Evolutionary conservation across 2,113 vertebrate species (phyloP), one percentile per base, ranked within the genome.

Genomic region (Rhinoptilus africanus): DNA sequence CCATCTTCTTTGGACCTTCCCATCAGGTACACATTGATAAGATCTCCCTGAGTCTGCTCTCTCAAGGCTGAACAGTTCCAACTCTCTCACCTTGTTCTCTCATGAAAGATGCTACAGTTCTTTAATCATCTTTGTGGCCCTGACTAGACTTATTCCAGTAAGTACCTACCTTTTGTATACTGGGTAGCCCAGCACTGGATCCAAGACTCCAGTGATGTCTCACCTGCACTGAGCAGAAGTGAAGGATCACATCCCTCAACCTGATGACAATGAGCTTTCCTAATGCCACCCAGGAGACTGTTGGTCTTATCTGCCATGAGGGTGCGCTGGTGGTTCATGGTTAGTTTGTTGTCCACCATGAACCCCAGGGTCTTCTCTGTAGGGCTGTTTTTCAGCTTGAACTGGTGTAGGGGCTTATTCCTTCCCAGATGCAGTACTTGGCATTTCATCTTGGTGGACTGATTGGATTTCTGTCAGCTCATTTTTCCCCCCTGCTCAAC

Each of bases 161-260:
- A 41, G 21, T 24, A 12, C 0, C 0, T 9, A 12, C 45, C 22
- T 57, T 63, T 34, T 3, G 3, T 4, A 3, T 39, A 14, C 16
- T 19, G 57, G 7, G 15, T 26, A 80, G 60, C 54, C 23, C 30
- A 71, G 50, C 28, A 47, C 20, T 24, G 18, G 34, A 76, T 18
- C 8, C 28, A 35, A 16, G 28, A 56, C 16, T 56, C 22, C 66
- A 83, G 51, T 56, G 8, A 23, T 26, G 51, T 66, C 37, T 60
- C 64, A 59, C 34, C 9, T 76, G 56, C 8, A 63, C 48, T 71
- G 37, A 72, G 17, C 1, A 2, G 8, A 77, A 21, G 3, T 7
- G 34, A 83, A 83, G 34, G 24, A 77, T 59, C 34, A 27, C 19
- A 18, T 75, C 26, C 22, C 18, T 80, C 3, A 8, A 54, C 23